These are phyloP conservation scores for Trachelus stipa DNA, from an alignment of 2,888 invertebrate genomes.

Conservation along the genomic window DNA sequence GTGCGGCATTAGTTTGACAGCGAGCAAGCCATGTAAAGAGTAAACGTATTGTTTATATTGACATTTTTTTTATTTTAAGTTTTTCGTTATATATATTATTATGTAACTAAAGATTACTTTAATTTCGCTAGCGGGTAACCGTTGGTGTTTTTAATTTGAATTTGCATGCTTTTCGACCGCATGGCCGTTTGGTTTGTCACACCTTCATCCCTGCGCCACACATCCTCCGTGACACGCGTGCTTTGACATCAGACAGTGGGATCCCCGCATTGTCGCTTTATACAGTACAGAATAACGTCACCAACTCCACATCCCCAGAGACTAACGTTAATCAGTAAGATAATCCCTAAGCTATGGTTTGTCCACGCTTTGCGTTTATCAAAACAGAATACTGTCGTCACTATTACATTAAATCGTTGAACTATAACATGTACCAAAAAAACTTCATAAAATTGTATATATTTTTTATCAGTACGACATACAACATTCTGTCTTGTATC, in stretches of 20 bases:
- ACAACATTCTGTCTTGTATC: slow-evolving; percentile 10
- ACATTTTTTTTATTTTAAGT: neutral
- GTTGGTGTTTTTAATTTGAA: slow-evolving; percentile 29
- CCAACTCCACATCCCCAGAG: slow-evolving; percentile 20
- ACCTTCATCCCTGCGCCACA: slow-evolving; percentile 26
- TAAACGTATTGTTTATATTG: neutral
- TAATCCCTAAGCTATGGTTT: slow-evolving; percentile 20
- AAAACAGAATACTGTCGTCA: neutral
- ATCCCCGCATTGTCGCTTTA: slow-evolving; percentile 35
- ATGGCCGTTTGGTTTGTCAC: slow-evolving; percentile 37
- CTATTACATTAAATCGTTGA: neutral
- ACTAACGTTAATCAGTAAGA: slow-evolving; percentile 40
- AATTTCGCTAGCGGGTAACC: neutral
- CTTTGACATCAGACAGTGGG: slow-evolving; percentile 42
- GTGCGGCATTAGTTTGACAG: neutral
- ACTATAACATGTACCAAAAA: too few relatives aligned
- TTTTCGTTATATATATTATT: neutral
- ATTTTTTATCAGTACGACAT: slow-evolving; percentile 1
- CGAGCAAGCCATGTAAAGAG: neutral
- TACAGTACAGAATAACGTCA: slow-evolving; percentile 18
- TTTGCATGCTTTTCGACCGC: slow-evolving; percentile 37
- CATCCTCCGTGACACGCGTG: slow-evolving; percentile 28
- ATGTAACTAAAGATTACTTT: neutral
- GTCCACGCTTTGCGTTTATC: slow-evolving; percentile 17
- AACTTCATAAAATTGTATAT: slow-evolving; percentile 6